These are phyloP conservation scores for Echiichthys vipera DNA, from an alignment of 2,797 vertebrate species.

Conservation along the genomic window DNA sequence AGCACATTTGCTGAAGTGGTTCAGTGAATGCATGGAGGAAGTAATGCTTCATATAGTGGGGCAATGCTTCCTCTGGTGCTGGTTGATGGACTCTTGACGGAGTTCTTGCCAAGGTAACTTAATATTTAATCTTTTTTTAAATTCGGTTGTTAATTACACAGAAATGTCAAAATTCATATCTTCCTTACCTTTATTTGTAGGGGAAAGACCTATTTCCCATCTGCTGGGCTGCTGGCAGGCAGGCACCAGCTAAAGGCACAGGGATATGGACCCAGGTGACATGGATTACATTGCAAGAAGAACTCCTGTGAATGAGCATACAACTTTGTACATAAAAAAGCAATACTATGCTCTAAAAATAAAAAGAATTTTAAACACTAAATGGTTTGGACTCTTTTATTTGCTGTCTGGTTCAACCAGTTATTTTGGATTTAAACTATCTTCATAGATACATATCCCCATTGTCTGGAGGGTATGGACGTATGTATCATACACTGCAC, in stretches of 20 bases:
- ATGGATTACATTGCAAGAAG: neutral
- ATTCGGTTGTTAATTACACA: neutral
- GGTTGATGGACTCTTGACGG: neutral
- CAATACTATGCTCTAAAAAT: neutral
- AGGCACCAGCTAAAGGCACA: neutral
- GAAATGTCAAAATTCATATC: neutral
- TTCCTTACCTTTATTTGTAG: slow-evolving; percentile 30
- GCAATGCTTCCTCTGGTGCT: slow-evolving; percentile 1
- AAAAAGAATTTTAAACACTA: neutral
- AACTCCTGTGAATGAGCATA: neutral
- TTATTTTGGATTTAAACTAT: neutral
- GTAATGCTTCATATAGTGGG: slow-evolving; percentile 7
- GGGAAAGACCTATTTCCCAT: neutral
- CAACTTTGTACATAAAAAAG: neutral
- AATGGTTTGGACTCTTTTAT: neutral
- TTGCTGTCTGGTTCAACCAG: neutral
- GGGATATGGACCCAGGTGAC: slow-evolving; percentile 11
- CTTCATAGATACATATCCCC: neutral
- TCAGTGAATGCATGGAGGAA: slow-evolving; percentile 20
- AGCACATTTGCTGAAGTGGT: slow-evolving; percentile 18
- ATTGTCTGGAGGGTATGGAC: neutral
- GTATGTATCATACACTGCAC: neutral
- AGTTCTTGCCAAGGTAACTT: slow-evolving; percentile 38
- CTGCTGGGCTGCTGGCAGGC: neutral
- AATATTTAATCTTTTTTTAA: neutral